These are phyloP conservation scores for Silvanus unidentatus DNA, from an alignment of 2,888 invertebrate genomes.

Conservation along the genomic window DNA sequence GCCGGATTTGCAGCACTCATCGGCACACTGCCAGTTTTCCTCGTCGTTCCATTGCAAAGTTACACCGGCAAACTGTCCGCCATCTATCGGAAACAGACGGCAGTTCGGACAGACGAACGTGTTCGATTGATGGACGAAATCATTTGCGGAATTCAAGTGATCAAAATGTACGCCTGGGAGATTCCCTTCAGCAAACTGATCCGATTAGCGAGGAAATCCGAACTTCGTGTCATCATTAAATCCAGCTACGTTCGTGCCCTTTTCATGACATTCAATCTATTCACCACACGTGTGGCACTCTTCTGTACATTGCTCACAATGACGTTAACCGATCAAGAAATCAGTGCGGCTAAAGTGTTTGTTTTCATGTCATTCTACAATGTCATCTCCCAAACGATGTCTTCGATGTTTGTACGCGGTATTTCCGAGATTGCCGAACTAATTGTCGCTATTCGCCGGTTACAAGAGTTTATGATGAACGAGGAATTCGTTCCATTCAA, in stretches of 20 bases:
- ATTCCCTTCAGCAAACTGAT: conserved; percentile 62
- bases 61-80: conserved; percentile 61
- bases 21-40: conserved; percentile 70
- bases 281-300: conserved; percentile 73
- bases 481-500: conserved; percentile 32
- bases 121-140: conserved; percentile 94
- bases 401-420: conserved; percentile 52
- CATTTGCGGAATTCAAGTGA: conserved; percentile 84
- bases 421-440: conserved; percentile 48
- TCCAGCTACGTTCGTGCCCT: conserved; percentile 60
- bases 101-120: conserved; percentile 80
- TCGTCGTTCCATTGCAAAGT: conserved; percentile 83
- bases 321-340: conserved; percentile 56
- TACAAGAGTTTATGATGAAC: conserved; percentile 42
- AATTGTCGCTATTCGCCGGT: conserved; percentile 44
- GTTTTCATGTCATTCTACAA: conserved; percentile 54
- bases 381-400: conserved; percentile 52
- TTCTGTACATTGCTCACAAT: conserved; percentile 69
- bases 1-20: conserved; percentile 69
- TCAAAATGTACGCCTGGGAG: conserved; percentile 73
- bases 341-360: conserved; percentile 68
- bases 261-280: conserved; percentile 71
- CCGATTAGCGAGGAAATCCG: conserved; percentile 51
- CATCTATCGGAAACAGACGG: conserved; percentile 68
- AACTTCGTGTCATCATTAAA: conserved; percentile 54